Evolutionary conservation across 2,888 invertebrate genomes (phyloP).

Genomic region (Steinernema carpocapsae): DNA sequence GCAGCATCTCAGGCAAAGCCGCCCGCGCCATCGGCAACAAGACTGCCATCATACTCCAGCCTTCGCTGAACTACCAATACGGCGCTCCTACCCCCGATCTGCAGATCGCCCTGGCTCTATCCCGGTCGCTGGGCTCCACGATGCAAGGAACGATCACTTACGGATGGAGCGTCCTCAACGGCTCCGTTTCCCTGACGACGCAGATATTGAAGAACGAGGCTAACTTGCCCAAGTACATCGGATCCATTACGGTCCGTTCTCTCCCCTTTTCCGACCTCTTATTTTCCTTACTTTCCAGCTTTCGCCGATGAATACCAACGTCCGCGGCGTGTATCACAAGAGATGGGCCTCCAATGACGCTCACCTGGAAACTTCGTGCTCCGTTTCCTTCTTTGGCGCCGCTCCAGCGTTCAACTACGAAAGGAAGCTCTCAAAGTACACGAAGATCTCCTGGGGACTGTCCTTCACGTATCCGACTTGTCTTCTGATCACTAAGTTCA

Average conservation of each 20-base stretch:
- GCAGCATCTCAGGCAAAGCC: constrained; percentile 45
- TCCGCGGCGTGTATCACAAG: constrained; percentile 56
- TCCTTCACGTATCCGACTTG: constrained; percentile 60
- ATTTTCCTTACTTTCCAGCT: constrained; percentile 45
- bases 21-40: constrained; percentile 48
- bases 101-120: constrained; percentile 37
- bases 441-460: constrained; percentile 55
- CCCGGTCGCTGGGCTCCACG: constrained; percentile 54
- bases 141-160: constrained; percentile 63
- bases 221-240: constrained; percentile 63
- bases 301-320: constrained; percentile 58
- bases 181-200: constrained; percentile 51
- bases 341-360: constrained; percentile 55
- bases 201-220: constrained; percentile 64
- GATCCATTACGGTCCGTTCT: constrained; percentile 56
- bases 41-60: constrained; percentile 60
- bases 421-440: constrained; percentile 57
- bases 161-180: constrained; percentile 11
- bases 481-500: constrained; percentile 58
- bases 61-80: constrained; percentile 56
- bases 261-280: too few relatives aligned
- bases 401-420: constrained; percentile 60
- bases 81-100: neutral
- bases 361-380: constrained; percentile 38
- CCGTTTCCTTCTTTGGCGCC: constrained; percentile 47